A percentile compares a stretch with the other conserved stretches of the same genome.
Conservation (phyloP, 2,888 invertebrate species). For the Limnephilus marmoratus region DNA sequence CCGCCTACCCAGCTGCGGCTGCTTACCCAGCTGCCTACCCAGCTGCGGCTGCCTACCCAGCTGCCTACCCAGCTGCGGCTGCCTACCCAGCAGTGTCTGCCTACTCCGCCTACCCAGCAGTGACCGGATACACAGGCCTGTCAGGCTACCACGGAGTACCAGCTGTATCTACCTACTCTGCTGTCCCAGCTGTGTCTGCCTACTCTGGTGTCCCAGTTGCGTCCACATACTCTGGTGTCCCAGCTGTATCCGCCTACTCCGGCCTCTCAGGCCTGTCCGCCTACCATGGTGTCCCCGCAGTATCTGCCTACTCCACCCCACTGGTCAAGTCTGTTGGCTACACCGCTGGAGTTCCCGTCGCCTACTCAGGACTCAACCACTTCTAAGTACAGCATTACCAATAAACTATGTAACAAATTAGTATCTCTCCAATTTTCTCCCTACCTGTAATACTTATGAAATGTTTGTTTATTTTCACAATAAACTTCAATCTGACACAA, state of each 20-base stretch:
- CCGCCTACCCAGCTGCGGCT: constrained; percentile 67
- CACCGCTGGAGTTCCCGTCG: constrained; percentile 2
- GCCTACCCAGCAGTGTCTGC: constrained; percentile 67
- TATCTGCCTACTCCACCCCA: background rate
- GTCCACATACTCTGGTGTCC: constrained; percentile 67
- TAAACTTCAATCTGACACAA: background rate
- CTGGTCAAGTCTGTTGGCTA: background rate
- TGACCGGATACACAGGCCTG: constrained; percentile 12
- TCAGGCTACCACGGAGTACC: constrained; percentile 68
- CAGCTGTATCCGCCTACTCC: constrained; percentile 67
- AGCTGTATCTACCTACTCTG: constrained; percentile 67
- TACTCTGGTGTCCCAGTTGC: constrained; percentile 66
- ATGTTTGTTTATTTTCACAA: background rate
- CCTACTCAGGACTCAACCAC: constrained; percentile 3
- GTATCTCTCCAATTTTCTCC: too few relatives aligned
- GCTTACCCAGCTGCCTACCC: too few relatives aligned
- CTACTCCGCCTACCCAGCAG: constrained; percentile 66
- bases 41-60: constrained; percentile 64
- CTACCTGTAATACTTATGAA: background rate
- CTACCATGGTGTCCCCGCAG: constrained; percentile 59
- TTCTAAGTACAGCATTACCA: background rate
- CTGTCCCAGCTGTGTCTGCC: constrained; percentile 55
- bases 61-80: constrained; percentile 61
- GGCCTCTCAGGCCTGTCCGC: constrained; percentile 59
- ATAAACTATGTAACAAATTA: background rate